These are phyloP conservation scores for Tenthredo scrophulariae DNA, from an alignment of 2,888 invertebrate species.

Conservation along the genomic window DNA sequence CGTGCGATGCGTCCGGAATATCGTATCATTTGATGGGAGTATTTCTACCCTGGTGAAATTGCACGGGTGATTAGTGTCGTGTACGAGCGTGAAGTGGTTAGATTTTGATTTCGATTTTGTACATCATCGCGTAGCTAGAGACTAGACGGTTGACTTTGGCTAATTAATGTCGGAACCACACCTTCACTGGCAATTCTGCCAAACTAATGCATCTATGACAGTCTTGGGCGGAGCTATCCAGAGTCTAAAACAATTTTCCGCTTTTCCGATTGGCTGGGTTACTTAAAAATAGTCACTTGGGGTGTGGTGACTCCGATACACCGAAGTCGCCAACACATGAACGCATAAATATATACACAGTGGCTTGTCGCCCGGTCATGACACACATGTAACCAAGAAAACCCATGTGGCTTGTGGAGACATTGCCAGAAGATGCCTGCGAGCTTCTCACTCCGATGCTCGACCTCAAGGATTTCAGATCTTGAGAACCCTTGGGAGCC, in stretches of 20 bases:
- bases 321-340: slow-evolving; percentile 27
- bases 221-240: slow-evolving; percentile 68
- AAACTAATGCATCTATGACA: slow-evolving; percentile 67
- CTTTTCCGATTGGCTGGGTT: slow-evolving; percentile 69
- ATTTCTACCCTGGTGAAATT: slow-evolving; percentile 14
- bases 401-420: slow-evolving; percentile 63
- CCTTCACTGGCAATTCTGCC: slow-evolving; percentile 66
- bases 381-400: slow-evolving; percentile 55
- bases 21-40: neutral
- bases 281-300: slow-evolving; percentile 74
- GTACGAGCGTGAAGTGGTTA: neutral
- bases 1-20: neutral
- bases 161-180: slow-evolving; percentile 71
- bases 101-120: slow-evolving; percentile 14
- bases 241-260: slow-evolving; percentile 66
- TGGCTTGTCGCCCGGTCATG: slow-evolving; percentile 53
- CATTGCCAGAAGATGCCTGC: slow-evolving; percentile 64
- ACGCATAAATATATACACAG: slow-evolving; percentile 66
- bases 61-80: slow-evolving; percentile 16
- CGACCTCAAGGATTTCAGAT: slow-evolving; percentile 69
- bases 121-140: neutral
- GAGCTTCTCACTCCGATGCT: slow-evolving; percentile 72
- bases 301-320: slow-evolving; percentile 63
- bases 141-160: slow-evolving; percentile 25
- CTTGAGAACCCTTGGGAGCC: slow-evolving; percentile 45